Conservation (phyloP, 92 coral and sea anemone genomes). For the Bergia puertoricense region DNA sequence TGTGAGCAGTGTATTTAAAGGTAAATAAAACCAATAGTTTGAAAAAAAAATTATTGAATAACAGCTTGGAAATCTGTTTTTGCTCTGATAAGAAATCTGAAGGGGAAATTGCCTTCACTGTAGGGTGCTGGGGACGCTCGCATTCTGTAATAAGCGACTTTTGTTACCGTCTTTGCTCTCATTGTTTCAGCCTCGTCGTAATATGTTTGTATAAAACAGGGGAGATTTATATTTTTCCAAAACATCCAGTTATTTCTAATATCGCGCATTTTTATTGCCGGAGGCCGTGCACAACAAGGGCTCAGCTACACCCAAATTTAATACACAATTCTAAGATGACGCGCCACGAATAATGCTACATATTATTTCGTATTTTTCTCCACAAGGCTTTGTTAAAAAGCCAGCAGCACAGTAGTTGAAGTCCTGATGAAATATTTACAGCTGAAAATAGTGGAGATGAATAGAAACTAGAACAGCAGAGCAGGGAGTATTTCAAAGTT, state of each 20-base stretch:
- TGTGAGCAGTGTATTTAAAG: constrained; percentile 67
- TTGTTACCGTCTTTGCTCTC: constrained; percentile 12
- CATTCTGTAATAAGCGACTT: constrained; percentile 23
- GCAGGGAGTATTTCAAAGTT: constrained; percentile 33
- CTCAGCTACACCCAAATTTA: not conserved
- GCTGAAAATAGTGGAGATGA: constrained; percentile 18
- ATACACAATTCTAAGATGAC: constrained; percentile 19
- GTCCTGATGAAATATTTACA: constrained; percentile 37
- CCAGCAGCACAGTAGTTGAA: constrained; percentile 30
- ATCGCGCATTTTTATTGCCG: constrained; percentile 1
- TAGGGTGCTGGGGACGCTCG: constrained; percentile 40
- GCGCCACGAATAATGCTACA: not conserved
- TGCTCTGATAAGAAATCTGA: constrained; percentile 47
- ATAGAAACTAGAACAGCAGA: not conserved
- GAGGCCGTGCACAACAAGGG: not conserved
- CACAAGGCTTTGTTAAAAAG: constrained; percentile 19
- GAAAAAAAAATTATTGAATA: constrained; percentile 59
- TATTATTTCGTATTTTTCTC: constrained; percentile 3
- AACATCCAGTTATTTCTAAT: constrained; percentile 14
- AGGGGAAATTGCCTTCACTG: constrained; percentile 61
- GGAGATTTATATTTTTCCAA: constrained; percentile 13
- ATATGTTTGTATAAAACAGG: constrained; percentile 40
- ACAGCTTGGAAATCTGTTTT: constrained; percentile 54
- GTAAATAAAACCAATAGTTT: constrained; percentile 65
- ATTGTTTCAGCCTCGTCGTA: constrained; percentile 17